Conservation (phyloP, 2,113 vertebrate species). For the Ondatra zibethicus region DNA sequence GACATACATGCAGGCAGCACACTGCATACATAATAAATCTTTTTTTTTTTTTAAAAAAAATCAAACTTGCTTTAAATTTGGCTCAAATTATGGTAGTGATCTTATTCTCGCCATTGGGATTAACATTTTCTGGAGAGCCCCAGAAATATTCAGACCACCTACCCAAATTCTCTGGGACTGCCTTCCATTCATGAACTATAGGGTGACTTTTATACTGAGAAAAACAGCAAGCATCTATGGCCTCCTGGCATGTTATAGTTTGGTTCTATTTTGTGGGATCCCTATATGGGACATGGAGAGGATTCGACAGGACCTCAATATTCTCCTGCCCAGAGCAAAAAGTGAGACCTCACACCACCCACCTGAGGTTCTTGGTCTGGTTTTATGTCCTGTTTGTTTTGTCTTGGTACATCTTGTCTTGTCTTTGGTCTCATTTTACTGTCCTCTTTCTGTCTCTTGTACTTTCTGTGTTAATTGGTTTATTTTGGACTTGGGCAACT, state of each 20-base stretch:
- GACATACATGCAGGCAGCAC: background rate
- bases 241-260: background rate
- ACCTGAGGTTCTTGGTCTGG: background rate
- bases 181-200: background rate
- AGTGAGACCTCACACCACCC: background rate
- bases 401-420: too few species aligned
- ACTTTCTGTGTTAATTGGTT: too few species aligned
- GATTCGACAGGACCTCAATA: background rate
- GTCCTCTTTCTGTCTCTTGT: too few species aligned
- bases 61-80: background rate
- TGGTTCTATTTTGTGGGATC: background rate
- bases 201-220: background rate
- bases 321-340: background rate
- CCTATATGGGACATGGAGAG: background rate
- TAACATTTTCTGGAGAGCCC: background rate
- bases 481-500: too few species aligned
- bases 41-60: background rate
- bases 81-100: background rate
- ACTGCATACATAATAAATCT: background rate
- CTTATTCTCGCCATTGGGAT: background rate
- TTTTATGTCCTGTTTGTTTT: background rate
- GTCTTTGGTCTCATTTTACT: background rate
- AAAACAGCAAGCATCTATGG: background rate
- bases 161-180: background rate
- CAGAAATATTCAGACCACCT: background rate